Base-by-base conservation (phyloP, 1,140 invertebrate genomes). In the Aporrectodea caliginosa region DNA sequence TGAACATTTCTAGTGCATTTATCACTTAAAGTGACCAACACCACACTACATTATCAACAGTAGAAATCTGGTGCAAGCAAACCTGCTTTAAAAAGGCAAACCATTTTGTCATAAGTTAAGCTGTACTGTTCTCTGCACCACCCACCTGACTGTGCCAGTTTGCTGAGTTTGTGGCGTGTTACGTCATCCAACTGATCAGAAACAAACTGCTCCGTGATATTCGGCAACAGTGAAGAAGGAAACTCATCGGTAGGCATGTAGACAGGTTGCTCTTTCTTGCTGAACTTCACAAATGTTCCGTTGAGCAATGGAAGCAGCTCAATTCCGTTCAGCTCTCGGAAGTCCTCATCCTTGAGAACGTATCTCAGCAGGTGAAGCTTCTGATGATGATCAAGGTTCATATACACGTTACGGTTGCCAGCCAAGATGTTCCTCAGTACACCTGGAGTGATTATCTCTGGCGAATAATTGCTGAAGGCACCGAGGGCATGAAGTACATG, bases 261-360 rank as follows among this genome's bases (percentile, higher is more conserved):
- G 16, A 77, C 78, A 34, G 34, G 30, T 34, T 79, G 29, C 22
- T 27, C 34, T 69, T 29, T 6, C 31, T 72, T 69, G n/a, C 30
- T 72, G 74, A 82, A 82, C 0, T 27, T 30, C 2, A 69, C 33
- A 74, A 74, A 82, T 27, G 6, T 69, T 35, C 74, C 77, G 76
- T 77, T 76, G 29, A 22, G 73, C 22, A 80, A 31, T 1, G 81
- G 81, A 27, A 82, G 32, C 58, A 82, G 34, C 34, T 80, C 71
- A 34, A 82, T 43, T 16, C 71, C 69, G 30, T 58, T 78, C n/a
- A 79, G 34, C 35, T 72, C 78, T 35, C 35, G 35, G 31, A 78
- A 78, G 27, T 78, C 71, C 68, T 69, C 1, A 27, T 35, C 58
- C 35, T 78, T 80, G 31, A 73, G 70, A 12, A 72, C 69, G 6